phyloP scores from a whole-genome alignment of 2,888 invertebrate genomes.

The Catocala fraxini region DNA sequence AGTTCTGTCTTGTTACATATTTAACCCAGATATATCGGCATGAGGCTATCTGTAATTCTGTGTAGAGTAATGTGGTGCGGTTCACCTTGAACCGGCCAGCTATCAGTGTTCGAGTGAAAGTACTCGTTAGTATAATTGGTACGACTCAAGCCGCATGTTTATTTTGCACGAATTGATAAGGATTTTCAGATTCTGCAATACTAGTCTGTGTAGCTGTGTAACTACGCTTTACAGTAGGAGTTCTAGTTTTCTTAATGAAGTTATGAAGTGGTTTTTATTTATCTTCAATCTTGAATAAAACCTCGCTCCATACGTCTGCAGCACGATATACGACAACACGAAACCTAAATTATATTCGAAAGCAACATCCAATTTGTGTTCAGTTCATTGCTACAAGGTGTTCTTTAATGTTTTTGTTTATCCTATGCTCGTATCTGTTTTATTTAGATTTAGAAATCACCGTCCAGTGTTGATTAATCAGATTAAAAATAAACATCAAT shows the following conservation, averaged over 20 bases:
- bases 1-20: slow-evolving; percentile 42
- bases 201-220: slow-evolving; percentile 56
- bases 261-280: slow-evolving; percentile 34
- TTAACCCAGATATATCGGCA: slow-evolving; percentile 61
- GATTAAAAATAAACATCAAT: slow-evolving; percentile 20
- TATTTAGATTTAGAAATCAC: slow-evolving; percentile 5
- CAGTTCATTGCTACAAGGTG: neutral
- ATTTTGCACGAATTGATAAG: slow-evolving; percentile 78
- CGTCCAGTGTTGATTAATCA: slow-evolving; percentile 9
- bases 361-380: neutral
- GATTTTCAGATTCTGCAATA: slow-evolving; percentile 68
- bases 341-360: neutral
- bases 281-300: slow-evolving; percentile 22
- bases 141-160: slow-evolving; percentile 65
- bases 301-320: neutral
- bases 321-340: neutral
- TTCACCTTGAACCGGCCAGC: slow-evolving; percentile 78
- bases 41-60: slow-evolving; percentile 60
- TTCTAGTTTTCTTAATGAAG: slow-evolving; percentile 42
- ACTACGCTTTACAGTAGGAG: slow-evolving; percentile 47
- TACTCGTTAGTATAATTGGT: slow-evolving; percentile 84
- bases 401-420: slow-evolving; percentile 1
- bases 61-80: slow-evolving; percentile 66
- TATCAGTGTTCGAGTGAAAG: slow-evolving; percentile 80
- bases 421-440: neutral